A percentile compares a stretch with the other conserved stretches of the same genome.
These are phyloP conservation scores for Panopea generosa DNA, from an alignment of 2,888 invertebrate species.

Conservation along the genomic window DNA sequence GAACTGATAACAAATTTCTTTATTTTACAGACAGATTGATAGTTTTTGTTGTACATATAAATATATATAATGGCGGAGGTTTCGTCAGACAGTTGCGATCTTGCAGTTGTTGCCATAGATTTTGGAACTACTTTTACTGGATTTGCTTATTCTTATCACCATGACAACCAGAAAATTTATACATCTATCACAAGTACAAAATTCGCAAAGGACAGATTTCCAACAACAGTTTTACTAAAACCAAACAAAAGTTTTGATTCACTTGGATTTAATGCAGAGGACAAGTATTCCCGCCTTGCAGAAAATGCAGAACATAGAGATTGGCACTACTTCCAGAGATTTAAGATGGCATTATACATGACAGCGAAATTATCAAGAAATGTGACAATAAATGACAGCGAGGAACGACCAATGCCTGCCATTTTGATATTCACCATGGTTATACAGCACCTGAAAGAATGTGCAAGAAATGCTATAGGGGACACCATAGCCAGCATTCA, in stretches of 20 bases:
- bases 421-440: conserved; percentile 21
- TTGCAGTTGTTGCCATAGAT: too few species aligned
- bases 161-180: too few species aligned
- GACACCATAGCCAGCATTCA: conserved; percentile 10
- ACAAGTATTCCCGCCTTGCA: conserved; percentile 29
- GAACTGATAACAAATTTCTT: too few species aligned
- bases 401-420: conserved; percentile 32
- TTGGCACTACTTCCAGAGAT: too few species aligned
- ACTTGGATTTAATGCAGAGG: conserved; percentile 45
- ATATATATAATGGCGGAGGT: too few species aligned
- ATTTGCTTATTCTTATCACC: too few species aligned
- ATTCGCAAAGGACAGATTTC: conserved; percentile 30
- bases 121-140: too few species aligned
- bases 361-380: conserved; percentile 12
- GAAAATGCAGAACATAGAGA: too few species aligned
- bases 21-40: too few species aligned
- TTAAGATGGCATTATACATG: conserved; percentile 41
- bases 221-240: conserved; percentile 33
- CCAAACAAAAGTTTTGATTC: conserved; percentile 23
- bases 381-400: too few species aligned
- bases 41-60: too few species aligned
- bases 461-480: not conserved
- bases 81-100: not conserved
- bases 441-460: too few species aligned
- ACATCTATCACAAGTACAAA: conserved; percentile 4